Evolutionary conservation across 2,888 invertebrate genomes (phyloP).

Genomic region (Drosophila anomelani): DNA sequence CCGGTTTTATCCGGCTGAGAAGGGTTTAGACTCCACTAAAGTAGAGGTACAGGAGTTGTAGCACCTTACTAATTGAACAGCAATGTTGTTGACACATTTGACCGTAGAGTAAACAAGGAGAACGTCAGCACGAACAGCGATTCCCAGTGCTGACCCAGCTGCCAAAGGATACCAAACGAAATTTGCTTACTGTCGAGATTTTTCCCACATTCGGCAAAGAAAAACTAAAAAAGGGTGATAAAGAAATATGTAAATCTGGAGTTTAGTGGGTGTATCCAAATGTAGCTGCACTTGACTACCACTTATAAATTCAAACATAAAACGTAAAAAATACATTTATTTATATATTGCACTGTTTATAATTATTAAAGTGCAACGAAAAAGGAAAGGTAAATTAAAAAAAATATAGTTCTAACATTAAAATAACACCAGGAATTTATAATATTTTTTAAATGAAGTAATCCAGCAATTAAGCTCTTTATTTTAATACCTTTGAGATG

Average conservation of each 20-base stretch:
- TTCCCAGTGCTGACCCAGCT: conserved; percentile 54
- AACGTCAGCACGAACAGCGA: conserved; percentile 47
- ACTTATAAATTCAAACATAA: not conserved
- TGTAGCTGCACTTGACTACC: conserved; percentile 2
- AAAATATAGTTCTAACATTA: not conserved
- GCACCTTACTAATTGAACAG: conserved; percentile 60
- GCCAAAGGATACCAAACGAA: conserved; percentile 41
- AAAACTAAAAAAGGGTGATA: conserved; percentile 2
- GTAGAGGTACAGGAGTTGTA: conserved; percentile 1
- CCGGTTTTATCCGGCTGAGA: not conserved
- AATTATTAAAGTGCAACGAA: not conserved
- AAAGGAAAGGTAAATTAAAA: not conserved
- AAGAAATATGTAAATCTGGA: conserved; percentile 10
- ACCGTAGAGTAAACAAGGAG: conserved; percentile 36
- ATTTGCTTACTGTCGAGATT: conserved; percentile 42
- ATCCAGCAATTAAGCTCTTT: too few species aligned
- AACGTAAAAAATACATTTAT: too few species aligned
- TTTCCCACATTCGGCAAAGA: not conserved
- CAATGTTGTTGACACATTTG: conserved; percentile 62
- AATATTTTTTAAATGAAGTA: too few species aligned
- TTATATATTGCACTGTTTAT: not conserved
- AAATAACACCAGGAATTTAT: not conserved
- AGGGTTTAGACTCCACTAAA: not conserved
- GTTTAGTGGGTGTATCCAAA: not conserved
- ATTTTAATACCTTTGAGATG: not conserved